Conservation (phyloP, 2,797 vertebrate genomes). For the Falco berigora region DNA sequence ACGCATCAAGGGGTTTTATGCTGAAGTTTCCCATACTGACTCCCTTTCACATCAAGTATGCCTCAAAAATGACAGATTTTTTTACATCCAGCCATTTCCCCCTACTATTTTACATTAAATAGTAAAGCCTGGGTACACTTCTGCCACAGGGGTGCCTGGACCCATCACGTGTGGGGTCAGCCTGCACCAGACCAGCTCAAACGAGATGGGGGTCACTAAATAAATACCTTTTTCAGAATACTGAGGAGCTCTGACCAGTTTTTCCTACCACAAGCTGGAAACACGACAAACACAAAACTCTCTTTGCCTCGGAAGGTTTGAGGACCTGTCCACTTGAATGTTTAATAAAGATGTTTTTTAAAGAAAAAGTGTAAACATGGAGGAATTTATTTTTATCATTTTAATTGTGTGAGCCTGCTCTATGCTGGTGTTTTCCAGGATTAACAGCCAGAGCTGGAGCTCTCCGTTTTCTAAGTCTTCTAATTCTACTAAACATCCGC, state of each 20-base stretch:
- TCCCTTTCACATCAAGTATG: not conserved
- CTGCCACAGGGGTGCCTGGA: not conserved
- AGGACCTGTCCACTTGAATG: not conserved
- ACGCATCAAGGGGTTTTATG: not conserved
- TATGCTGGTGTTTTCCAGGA: conserved; percentile 64
- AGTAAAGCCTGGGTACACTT: fast-evolving
- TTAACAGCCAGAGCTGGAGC: conserved; percentile 66
- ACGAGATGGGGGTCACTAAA: not conserved
- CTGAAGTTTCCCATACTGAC: not conserved
- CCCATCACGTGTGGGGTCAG: not conserved
- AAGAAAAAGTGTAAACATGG: not conserved
- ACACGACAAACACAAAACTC: fast-evolving
- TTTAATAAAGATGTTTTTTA: not conserved
- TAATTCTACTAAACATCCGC: conserved; percentile 71
- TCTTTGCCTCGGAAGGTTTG: not conserved
- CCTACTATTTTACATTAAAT: fast-evolving
- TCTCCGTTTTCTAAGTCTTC: conserved; percentile 65
- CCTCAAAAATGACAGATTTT: not conserved
- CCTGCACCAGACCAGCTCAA: not conserved
- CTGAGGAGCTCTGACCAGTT: not conserved
- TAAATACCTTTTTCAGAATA: not conserved
- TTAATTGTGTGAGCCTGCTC: conserved; percentile 22
- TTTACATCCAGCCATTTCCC: not conserved
- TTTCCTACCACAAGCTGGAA: not conserved
- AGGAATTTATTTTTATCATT: not conserved